These are phyloP conservation scores for Drosophila pruinosa DNA, from an alignment of 1,140 invertebrate species.

Conservation along the genomic window DNA sequence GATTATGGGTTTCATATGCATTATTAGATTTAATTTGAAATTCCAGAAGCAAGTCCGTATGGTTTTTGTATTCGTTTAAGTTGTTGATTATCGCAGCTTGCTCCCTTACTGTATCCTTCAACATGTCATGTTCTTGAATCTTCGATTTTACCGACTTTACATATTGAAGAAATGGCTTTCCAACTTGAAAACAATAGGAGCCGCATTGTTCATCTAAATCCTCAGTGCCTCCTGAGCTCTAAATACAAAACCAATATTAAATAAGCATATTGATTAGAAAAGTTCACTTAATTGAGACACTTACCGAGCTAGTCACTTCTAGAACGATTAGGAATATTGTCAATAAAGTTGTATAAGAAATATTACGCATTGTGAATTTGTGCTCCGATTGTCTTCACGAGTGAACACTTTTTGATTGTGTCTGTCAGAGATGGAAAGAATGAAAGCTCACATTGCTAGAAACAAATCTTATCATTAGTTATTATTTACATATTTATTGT, in stretches of 20 bases:
- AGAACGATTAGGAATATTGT: neutral
- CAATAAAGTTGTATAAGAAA: neutral
- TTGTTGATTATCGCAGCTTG: neutral
- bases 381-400: neutral
- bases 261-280: too few species aligned
- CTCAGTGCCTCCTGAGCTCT: neutral
- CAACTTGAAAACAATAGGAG: neutral
- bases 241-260: neutral
- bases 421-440: too few species aligned
- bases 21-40: neutral
- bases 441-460: too few species aligned
- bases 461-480: too few species aligned
- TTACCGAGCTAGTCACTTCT: neutral
- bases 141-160: neutral
- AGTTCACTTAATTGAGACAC: neutral
- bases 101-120: neutral
- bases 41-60: too few species aligned
- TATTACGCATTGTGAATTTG: neutral
- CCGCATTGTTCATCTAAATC: neutral
- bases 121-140: neutral
- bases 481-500: too few species aligned
- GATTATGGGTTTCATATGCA: neutral
- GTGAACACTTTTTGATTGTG: too few species aligned
- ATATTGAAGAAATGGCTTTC: neutral
- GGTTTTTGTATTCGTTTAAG: neutral